Base-by-base conservation (phyloP, 2,888 invertebrate species). In the Conomelus anceps region DNA sequence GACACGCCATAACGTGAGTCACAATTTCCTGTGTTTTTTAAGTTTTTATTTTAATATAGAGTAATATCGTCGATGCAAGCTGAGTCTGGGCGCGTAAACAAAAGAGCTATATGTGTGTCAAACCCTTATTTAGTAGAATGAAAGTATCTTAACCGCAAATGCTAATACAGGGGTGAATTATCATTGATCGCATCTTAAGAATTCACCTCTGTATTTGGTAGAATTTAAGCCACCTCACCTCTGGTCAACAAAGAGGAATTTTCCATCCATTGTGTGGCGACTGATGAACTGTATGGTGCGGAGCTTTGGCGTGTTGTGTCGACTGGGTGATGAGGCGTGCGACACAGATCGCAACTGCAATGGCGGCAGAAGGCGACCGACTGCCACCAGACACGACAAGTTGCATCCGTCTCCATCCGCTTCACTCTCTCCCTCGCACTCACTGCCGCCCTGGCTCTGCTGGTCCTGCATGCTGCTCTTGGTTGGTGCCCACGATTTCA, bases 241-340 rank as follows among this genome's bases (percentile, higher is more conserved):
- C 93, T 98, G 98, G 93, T 98, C 98, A 4, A 98, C 97, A 93
- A 97, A 98, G 3, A 98, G 94, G 93, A 98, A 98, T 93, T 98
- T 98, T 6, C 98, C 98, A 93, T 98, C 98, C 89, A 96, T 95
- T 0, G 98, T 96, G 93, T 98, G 98, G 0, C 98, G 94, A 0
- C 98, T 98, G 86, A 96, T 95, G 93, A 97, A 98, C 92, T 97
- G 96, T 29, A 97, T 94, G 3, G 95, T 95, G 23, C 95, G 93
- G 0, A 95, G 94, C 91, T 95, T 95, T 3, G 95, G 94, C 91
- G 93, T 92, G 34, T 92, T 91, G 92, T 92, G 88, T 91, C 90
- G 17, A 63, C 84, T 3, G 88, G 88, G 86, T 90, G 63, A 13
- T 90, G 91, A 85, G 90, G 91, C 89, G 89, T 90, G 89, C 87